These are phyloP conservation scores for Amia ocellicauda DNA, from an alignment of 2,113 vertebrate genomes.

Conservation along the genomic window DNA sequence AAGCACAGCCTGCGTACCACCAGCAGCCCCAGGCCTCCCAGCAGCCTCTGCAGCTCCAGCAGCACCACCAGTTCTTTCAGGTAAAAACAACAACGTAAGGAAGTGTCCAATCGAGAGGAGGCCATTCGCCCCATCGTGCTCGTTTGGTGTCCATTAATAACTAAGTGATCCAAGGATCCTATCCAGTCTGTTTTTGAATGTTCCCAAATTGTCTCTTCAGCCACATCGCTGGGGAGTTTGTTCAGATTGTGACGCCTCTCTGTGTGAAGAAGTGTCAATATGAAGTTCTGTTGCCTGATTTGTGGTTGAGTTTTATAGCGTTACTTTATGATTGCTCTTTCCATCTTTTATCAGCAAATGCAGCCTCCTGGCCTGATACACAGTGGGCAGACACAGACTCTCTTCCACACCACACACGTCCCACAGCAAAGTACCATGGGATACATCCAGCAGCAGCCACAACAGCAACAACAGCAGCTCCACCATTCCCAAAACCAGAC, in stretches of 20 bases:
- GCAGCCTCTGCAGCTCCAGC: slow-evolving; percentile 59
- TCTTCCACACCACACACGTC: slow-evolving; percentile 60
- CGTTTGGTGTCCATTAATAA: no score
- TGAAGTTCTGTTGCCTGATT: no score
- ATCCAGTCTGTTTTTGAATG: no score
- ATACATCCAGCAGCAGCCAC: slow-evolving; percentile 63
- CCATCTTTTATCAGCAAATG: slow-evolving; percentile 58
- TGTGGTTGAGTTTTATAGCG: no score
- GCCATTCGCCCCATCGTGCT: no score
- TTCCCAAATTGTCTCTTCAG: no score
- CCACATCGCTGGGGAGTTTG: no score
- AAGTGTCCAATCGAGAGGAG: no score
- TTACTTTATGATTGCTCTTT: no score
- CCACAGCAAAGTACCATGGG: slow-evolving; percentile 58
- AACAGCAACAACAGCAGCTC: slow-evolving; percentile 44
- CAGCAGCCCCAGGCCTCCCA: slow-evolving; percentile 57
- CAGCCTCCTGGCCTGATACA: slow-evolving; percentile 60
- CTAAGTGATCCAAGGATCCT: no score
- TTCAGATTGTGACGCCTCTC: no score
- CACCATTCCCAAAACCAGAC: slow-evolving; percentile 63
- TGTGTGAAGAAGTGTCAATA: no score
- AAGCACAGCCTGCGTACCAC: slow-evolving; percentile 58
- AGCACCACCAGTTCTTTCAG: slow-evolving; percentile 73
- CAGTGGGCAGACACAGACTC: slow-evolving; percentile 41
- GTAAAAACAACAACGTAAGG: slow-evolving; percentile 42